These are phyloP conservation scores for Sebastes iracundus DNA, from an alignment of 2,797 vertebrate genomes.

Conservation along the genomic window DNA sequence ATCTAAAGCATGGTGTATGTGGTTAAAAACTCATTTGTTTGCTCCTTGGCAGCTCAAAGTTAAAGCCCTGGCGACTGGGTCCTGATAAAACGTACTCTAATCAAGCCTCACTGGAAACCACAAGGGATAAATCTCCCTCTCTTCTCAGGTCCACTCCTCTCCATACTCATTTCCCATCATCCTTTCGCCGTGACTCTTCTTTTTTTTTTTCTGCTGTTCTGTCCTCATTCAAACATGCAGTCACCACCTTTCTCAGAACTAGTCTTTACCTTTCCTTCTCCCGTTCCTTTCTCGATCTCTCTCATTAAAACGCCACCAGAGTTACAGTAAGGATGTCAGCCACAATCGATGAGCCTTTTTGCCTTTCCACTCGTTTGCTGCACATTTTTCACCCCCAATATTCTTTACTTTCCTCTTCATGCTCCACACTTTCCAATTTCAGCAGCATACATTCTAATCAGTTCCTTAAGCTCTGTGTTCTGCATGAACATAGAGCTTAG, in stretches of 20 bases:
- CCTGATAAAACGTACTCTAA: conserved; percentile 79
- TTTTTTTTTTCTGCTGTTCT: conserved; percentile 3
- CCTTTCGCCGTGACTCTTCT: conserved; percentile 10
- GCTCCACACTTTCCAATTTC: conserved; percentile 80
- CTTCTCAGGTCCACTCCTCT: conserved; percentile 24
- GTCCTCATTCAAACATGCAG: conserved; percentile 20
- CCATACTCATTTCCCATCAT: conserved; percentile 26
- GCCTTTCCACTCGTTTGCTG: conserved; percentile 54
- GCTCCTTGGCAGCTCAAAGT: conserved; percentile 79
- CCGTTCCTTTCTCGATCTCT: conserved; percentile 58
- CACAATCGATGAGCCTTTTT: conserved; percentile 71
- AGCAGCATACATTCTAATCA: conserved; percentile 82
- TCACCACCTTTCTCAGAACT: not conserved
- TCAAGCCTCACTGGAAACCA: conserved; percentile 71
- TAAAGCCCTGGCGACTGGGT: conserved; percentile 67
- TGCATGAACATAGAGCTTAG: conserved; percentile 68
- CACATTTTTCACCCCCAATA: conserved; percentile 61
- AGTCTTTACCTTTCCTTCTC: conserved; percentile 18
- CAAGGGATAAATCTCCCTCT: conserved; percentile 67
- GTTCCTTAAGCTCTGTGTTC: conserved; percentile 81
- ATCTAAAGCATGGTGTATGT: conserved; percentile 48
- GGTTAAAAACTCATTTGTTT: conserved; percentile 80
- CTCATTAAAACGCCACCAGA: conserved; percentile 77
- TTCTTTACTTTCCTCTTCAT: conserved; percentile 68
- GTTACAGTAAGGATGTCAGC: conserved; percentile 70